Percentiles rank a stretch among this genome's conserved stretches.
These are phyloP conservation scores for Candoia aspera DNA, from an alignment of 2,113 vertebrate genomes.

Conservation along the genomic window DNA sequence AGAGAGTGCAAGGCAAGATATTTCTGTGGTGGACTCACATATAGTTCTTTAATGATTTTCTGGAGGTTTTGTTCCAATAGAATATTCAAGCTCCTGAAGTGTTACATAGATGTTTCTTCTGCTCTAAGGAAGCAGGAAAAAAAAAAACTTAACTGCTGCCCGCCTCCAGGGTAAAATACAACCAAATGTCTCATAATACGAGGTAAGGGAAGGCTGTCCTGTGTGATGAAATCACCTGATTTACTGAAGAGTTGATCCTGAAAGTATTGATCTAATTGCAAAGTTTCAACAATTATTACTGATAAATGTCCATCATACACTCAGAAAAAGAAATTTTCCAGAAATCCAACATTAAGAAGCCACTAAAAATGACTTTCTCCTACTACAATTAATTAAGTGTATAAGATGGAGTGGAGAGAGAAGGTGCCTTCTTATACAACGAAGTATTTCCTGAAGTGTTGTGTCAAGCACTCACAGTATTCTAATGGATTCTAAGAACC, in stretches of 20 bases:
- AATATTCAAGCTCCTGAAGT: neutral
- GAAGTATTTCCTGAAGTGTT: neutral
- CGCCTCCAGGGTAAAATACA: neutral
- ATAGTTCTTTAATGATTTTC: neutral
- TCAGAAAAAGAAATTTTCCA: constrained; percentile 1
- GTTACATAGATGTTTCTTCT: neutral
- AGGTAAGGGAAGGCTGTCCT: neutral
- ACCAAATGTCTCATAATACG: neutral
- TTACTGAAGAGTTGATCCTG: constrained; percentile 11
- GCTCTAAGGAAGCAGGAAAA: neutral
- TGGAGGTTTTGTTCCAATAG: neutral
- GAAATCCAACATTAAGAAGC: constrained; percentile 28
- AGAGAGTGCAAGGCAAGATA: neutral
- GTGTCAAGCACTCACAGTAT: neutral
- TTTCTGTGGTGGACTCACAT: neutral
- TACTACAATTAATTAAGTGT: constrained; percentile 31
- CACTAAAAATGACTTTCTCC: constrained; percentile 25
- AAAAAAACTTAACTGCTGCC: neutral
- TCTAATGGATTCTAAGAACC: neutral
- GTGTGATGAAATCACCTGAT: neutral
- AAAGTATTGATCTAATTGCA: neutral
- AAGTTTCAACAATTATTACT: neutral
- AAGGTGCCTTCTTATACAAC: neutral
- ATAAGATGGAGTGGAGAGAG: constrained; percentile 31
- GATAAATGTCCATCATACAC: neutral